Conservation (phyloP, 2,888 invertebrate species). For the Melanotus villosus region DNA sequence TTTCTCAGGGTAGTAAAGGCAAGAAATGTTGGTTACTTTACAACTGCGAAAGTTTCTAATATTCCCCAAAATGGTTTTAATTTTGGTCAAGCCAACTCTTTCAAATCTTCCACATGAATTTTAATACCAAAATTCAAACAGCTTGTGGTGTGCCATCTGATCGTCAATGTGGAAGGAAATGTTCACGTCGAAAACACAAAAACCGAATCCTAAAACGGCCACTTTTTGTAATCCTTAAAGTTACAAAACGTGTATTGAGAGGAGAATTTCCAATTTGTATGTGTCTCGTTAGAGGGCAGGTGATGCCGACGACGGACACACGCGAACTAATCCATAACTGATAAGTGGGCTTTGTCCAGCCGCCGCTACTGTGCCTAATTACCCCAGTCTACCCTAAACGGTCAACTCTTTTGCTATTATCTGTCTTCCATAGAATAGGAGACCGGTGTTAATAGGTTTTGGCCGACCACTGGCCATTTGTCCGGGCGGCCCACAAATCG, state of each 20-base stretch:
- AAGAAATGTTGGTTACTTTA: too few relatives aligned
- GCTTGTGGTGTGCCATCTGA: background rate
- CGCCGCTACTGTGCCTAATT: conserved; percentile 53
- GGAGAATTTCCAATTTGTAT: conserved; percentile 55
- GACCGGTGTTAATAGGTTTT: conserved; percentile 42
- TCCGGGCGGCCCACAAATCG: too few relatives aligned
- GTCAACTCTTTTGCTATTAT: conserved; percentile 44
- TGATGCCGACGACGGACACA: conserved; percentile 57
- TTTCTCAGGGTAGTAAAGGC: too few relatives aligned
- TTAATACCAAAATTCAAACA: too few relatives aligned
- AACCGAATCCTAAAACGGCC: conserved; percentile 28
- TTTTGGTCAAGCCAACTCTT: too few relatives aligned
- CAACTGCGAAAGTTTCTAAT: too few relatives aligned
- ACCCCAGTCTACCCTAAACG: conserved; percentile 47
- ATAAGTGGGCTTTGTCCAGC: conserved; percentile 57
- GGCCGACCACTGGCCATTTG: conserved; percentile 31
- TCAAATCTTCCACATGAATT: too few relatives aligned
- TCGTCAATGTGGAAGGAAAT: background rate
- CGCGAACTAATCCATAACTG: conserved; percentile 62
- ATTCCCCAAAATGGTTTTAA: too few relatives aligned
- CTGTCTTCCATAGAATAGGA: conserved; percentile 30
- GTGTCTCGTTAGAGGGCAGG: conserved; percentile 56
- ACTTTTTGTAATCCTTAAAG: conserved; percentile 37
- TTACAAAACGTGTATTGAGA: conserved; percentile 38
- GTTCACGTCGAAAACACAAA: background rate